These are phyloP conservation scores for Glaucidium brasilianum DNA, from an alignment of 2,113 vertebrate genomes.

Conservation along the genomic window DNA sequence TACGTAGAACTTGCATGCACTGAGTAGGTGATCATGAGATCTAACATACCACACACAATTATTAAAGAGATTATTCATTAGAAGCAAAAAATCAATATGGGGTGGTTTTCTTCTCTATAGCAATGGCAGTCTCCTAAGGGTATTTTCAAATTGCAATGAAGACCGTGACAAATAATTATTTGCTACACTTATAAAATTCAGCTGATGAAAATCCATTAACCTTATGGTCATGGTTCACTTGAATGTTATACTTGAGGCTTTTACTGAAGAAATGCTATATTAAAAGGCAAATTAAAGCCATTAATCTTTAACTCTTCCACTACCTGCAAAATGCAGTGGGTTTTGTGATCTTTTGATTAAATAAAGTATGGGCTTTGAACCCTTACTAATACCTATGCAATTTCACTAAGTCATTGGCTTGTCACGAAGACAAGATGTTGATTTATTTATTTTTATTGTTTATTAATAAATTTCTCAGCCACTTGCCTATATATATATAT, in stretches of 20 bases:
- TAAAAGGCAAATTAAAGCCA: constrained; percentile 79
- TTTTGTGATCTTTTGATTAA: constrained; percentile 55
- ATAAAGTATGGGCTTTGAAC: constrained; percentile 46
- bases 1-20: neutral
- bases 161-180: constrained; percentile 74
- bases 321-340: constrained; percentile 41
- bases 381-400: constrained; percentile 26
- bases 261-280: constrained; percentile 73
- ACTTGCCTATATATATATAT: neutral
- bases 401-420: neutral
- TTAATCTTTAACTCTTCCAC: constrained; percentile 77
- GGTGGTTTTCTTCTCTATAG: constrained; percentile 31
- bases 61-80: constrained; percentile 60
- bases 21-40: neutral
- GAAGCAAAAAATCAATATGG: constrained; percentile 65
- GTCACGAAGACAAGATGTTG: neutral
- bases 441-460: neutral
- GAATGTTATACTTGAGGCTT: constrained; percentile 72
- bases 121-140: constrained; percentile 54
- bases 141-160: constrained; percentile 64
- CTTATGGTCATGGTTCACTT: constrained; percentile 73
- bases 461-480: neutral
- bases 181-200: constrained; percentile 75
- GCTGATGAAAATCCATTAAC: constrained; percentile 81
- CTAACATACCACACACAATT: constrained; percentile 14